Percentiles rank a stretch among this genome's conserved stretches.
These are phyloP conservation scores for Osmerus mordax DNA, from an alignment of 2,113 vertebrate species.

Conservation along the genomic window DNA sequence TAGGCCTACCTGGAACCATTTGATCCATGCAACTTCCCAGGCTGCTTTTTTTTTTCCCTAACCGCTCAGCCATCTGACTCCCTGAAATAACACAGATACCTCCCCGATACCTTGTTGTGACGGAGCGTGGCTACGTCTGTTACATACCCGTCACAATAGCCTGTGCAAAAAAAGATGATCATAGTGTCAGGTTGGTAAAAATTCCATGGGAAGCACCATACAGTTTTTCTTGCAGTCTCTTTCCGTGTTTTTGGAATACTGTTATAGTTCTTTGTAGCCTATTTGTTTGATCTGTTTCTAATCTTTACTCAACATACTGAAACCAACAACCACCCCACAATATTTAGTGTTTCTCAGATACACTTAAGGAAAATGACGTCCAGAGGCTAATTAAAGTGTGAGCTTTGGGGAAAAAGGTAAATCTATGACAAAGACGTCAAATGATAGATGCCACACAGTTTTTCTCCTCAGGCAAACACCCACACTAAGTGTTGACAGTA, in stretches of 20 bases:
- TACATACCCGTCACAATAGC: no score
- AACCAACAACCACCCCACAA: slow-evolving; percentile 7
- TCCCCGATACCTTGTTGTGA: no score
- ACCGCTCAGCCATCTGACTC: no score
- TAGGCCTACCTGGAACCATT: no score
- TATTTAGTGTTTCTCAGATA: no score
- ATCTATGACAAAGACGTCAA: slow-evolving; percentile 17
- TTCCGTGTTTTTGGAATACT: not conserved
- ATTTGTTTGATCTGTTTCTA: not conserved
- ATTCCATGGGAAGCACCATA: not conserved
- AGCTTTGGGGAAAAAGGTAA: slow-evolving; percentile 18
- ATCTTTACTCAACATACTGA: no score
- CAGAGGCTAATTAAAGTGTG: slow-evolving; percentile 39
- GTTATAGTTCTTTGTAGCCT: not conserved
- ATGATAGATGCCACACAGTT: slow-evolving; percentile 41
- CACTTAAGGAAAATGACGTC: no score
- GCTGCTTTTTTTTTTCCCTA: no score
- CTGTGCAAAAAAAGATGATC: no score
- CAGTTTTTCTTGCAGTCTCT: not conserved
- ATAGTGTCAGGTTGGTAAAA: not conserved
- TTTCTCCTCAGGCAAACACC: slow-evolving; percentile 48
- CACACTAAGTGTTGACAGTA: slow-evolving; percentile 50
- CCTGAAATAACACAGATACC: no score
- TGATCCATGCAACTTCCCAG: no score
- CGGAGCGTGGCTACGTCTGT: no score